A percentile compares a stretch with the other conserved stretches of the same genome.
These are phyloP conservation scores for Cynaeus angustus DNA, from an alignment of 2,888 invertebrate genomes.

Conservation along the genomic window DNA sequence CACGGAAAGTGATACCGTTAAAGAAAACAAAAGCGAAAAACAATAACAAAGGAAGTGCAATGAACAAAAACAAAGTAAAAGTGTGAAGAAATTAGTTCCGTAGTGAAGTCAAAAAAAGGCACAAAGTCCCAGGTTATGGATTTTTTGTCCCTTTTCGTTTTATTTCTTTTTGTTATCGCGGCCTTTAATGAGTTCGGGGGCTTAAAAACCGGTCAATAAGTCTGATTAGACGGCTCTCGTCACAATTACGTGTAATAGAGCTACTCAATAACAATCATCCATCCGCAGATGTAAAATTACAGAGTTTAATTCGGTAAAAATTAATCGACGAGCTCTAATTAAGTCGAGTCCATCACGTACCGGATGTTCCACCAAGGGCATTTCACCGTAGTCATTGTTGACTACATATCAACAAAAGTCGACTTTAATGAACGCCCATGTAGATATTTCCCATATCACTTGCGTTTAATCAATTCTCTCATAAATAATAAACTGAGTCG, in stretches of 20 bases:
- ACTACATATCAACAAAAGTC: constrained; percentile 23
- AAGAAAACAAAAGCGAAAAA: constrained; percentile 8
- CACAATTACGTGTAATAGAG: constrained; percentile 53
- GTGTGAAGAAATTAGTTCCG: not conserved
- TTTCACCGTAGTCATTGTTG: constrained; percentile 46
- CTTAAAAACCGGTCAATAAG: constrained; percentile 43
- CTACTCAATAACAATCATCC: constrained; percentile 53
- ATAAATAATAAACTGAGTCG: constrained; percentile 30
- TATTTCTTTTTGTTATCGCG: not conserved
- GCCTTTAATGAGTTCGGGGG: constrained; percentile 36
- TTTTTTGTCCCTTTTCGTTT: not conserved
- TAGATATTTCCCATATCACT: constrained; percentile 17
- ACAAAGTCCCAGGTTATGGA: not conserved
- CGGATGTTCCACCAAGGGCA: constrained; percentile 48
- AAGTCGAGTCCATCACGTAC: constrained; percentile 37
- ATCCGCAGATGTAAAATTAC: constrained; percentile 51
- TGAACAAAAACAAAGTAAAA: constrained; percentile 4
- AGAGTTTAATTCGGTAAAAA: constrained; percentile 50
- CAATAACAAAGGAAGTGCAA: constrained; percentile 5
- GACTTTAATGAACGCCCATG: constrained; percentile 17
- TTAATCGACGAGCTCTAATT: constrained; percentile 47
- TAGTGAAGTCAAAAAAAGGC: not conserved
- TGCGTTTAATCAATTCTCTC: constrained; percentile 22
- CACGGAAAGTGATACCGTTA: constrained; percentile 1
- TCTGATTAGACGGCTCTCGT: constrained; percentile 45